These are phyloP conservation scores for Phocoena sinus DNA, from an alignment of 2,113 vertebrate genomes.

Conservation along the genomic window DNA sequence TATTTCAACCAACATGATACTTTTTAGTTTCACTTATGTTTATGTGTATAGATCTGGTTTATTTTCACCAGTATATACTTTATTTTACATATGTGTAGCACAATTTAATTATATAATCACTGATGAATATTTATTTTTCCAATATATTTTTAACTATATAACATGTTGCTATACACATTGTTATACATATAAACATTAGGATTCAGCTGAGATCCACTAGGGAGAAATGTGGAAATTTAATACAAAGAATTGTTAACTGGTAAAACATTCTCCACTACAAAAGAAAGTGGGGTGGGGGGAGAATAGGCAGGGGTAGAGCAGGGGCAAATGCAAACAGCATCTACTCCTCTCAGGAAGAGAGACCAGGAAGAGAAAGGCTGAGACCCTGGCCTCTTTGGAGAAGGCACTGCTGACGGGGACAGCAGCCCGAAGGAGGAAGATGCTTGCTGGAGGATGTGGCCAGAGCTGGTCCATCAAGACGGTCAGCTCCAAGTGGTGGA, in stretches of 20 bases:
- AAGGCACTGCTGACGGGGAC: accelerated
- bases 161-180: neutral
- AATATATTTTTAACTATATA: neutral
- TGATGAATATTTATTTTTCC: neutral
- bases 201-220: neutral
- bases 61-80: neutral
- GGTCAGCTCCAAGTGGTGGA: neutral
- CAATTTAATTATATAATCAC: neutral
- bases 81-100: neutral
- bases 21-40: neutral
- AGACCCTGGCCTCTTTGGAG: neutral
- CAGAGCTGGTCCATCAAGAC: neutral
- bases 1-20: neutral
- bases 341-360: accelerated
- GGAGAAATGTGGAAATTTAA: neutral
- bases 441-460: neutral
- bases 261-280: neutral
- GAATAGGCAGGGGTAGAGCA: too few relatives aligned
- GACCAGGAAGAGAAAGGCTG: neutral
- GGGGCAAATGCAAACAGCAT: neutral
- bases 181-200: neutral
- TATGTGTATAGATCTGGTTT: neutral
- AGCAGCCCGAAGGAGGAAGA: neutral
- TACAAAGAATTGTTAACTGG: neutral
- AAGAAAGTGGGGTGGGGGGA: neutral